Evolutionary conservation across 2,888 invertebrate species (phyloP).

Genomic region (Sabatieria punctata): DNA sequence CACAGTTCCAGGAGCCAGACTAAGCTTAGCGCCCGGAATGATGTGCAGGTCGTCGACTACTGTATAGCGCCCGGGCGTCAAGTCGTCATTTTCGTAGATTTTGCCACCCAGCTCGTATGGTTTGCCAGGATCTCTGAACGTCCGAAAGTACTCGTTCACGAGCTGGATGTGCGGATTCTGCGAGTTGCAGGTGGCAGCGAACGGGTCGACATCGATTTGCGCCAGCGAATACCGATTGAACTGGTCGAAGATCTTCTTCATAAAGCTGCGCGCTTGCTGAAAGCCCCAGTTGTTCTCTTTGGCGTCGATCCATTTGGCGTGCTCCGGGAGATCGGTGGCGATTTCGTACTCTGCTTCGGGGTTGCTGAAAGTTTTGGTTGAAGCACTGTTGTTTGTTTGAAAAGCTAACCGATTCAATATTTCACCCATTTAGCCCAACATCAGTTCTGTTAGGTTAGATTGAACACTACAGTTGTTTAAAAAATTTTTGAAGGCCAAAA

Average conservation of each 20-base stretch:
- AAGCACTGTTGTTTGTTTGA: no score
- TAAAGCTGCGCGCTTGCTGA: constrained; percentile 18
- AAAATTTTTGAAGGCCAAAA: no score
- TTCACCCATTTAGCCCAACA: no score
- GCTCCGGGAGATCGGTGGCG: constrained; percentile 81
- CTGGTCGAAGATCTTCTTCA: constrained; percentile 38
- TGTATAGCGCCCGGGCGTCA: constrained; percentile 49
- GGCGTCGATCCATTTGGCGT: constrained; percentile 78
- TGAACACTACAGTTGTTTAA: no score
- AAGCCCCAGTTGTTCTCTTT: constrained; percentile 78
- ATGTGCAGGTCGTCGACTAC: constrained; percentile 87
- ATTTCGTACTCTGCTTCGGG: constrained; percentile 78
- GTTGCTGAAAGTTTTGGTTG: constrained; percentile 58
- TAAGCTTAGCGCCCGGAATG: constrained; percentile 72
- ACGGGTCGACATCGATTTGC: constrained; percentile 73
- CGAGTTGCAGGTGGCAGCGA: constrained; percentile 68
- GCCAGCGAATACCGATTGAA: constrained; percentile 74
- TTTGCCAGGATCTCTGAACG: constrained; percentile 21
- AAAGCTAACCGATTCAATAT: no score
- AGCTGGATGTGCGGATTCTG: constrained; percentile 57
- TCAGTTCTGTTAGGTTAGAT: no score
- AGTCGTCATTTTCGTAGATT: constrained; percentile 57
- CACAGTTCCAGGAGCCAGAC: constrained; percentile 68
- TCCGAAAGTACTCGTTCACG: constrained; percentile 20
- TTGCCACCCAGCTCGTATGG: constrained; percentile 51